Evolutionary conservation across 2,797 vertebrate species (phyloP).

Genomic region (Dromococcyx pavoninus): DNA sequence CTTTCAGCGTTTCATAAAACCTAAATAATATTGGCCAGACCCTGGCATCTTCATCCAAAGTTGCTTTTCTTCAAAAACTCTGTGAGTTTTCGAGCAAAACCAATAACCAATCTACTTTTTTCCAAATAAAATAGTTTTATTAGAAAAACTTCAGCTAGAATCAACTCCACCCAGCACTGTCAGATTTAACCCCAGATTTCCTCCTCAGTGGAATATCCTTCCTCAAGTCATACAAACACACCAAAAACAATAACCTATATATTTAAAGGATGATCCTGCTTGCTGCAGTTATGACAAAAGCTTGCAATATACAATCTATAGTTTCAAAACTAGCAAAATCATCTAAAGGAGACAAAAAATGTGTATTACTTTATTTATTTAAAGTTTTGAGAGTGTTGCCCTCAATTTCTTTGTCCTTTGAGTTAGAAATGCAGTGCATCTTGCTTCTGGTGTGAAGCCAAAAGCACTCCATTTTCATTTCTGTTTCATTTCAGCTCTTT

Average conservation of each 20-base stretch:
- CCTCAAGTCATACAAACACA: not conserved
- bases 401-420: not conserved
- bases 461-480: not conserved
- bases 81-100: not conserved
- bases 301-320: not conserved
- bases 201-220: not conserved
- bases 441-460: not conserved
- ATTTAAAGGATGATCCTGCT: not conserved
- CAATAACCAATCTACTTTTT: not conserved
- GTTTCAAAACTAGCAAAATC: not conserved
- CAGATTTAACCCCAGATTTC: not conserved
- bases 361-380: not conserved
- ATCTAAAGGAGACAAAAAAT: not conserved
- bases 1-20: not conserved
- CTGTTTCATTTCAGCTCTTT: constrained; percentile 4
- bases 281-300: not conserved
- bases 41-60: not conserved
- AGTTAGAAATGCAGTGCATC: not conserved
- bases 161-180: not conserved
- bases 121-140: not conserved
- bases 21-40: not conserved
- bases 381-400: not conserved
- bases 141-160: not conserved
- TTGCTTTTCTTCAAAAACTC: not conserved
- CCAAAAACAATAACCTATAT: not conserved